Conservation (phyloP, 2,888 invertebrate species). For the Chouioia cunea region DNA sequence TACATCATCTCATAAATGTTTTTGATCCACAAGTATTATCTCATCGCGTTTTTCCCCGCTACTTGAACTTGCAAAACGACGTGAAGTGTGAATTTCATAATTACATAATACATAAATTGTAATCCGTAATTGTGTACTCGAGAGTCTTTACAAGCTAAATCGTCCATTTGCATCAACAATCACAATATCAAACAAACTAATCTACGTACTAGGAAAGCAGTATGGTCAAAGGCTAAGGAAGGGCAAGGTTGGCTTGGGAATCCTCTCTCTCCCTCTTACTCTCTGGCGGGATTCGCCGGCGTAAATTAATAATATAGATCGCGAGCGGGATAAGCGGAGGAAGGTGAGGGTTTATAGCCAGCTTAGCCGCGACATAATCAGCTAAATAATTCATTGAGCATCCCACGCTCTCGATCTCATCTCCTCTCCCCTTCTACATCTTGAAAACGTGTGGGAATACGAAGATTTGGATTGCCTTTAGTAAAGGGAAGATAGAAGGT, state of each 20-base stretch:
- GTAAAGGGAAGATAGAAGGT: not conserved
- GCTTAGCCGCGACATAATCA: conserved; percentile 52
- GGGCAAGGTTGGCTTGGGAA: not conserved
- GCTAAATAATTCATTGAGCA: conserved; percentile 57
- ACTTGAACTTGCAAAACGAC: no score
- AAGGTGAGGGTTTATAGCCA: conserved; percentile 45
- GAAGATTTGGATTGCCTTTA: conserved; percentile 47
- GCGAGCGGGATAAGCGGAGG: conserved; percentile 47
- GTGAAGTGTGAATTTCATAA: no score
- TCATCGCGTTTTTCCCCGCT: no score
- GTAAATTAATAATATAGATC: conserved; percentile 44
- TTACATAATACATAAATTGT: no score
- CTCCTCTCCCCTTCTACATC: not conserved
- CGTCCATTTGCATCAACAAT: no score
- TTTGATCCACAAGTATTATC: not conserved
- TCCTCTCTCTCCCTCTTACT: conserved; percentile 1
- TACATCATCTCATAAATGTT: not conserved
- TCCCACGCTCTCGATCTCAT: no score
- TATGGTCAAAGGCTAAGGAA: conserved; percentile 22
- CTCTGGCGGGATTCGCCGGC: not conserved
- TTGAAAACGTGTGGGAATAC: conserved; percentile 48
- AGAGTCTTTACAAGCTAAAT: no score
- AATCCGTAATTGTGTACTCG: no score
- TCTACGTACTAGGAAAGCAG: not conserved
- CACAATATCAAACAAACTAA: no score